Percentiles rank a stretch among this genome's conserved stretches.
phyloP scores from a whole-genome alignment of 2,888 invertebrate genomes.

The Drosophila parthenogenetica region DNA sequence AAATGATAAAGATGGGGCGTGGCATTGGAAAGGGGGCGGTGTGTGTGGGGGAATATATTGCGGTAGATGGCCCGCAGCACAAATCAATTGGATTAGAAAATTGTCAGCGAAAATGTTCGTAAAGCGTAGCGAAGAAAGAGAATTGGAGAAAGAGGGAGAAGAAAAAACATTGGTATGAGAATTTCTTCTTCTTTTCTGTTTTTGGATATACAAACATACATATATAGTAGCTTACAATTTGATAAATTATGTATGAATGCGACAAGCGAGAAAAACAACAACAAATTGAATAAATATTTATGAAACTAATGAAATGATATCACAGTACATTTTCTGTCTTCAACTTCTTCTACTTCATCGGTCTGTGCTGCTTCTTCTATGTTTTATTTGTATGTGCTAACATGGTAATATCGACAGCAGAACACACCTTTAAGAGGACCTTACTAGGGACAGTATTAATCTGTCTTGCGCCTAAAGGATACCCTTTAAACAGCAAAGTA shows the following conservation, averaged over 20 bases:
- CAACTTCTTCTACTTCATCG: not conserved
- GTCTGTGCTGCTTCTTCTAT: not conserved
- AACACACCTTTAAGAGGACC: constrained; percentile 20
- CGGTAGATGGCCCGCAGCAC: constrained; percentile 67
- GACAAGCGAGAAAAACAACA: constrained; percentile 48
- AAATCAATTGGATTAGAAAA: constrained; percentile 80
- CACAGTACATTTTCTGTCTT: constrained; percentile 24
- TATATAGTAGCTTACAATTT: constrained; percentile 70
- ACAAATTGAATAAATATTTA: constrained; percentile 78
- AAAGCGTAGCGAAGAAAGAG: constrained; percentile 6
- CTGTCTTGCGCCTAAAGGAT: no score
- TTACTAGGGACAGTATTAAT: no score
- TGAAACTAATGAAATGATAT: constrained; percentile 81
- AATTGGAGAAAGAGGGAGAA: not conserved
- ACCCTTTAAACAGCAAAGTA: no score
- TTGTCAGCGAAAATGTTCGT: constrained; percentile 68
- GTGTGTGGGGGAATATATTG: constrained; percentile 4
- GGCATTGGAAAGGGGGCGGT: not conserved
- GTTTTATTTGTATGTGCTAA: constrained; percentile 7
- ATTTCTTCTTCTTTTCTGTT: constrained; percentile 8
- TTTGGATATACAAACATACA: constrained; percentile 10
- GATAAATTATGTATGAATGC: constrained; percentile 76
- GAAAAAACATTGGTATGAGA: constrained; percentile 2
- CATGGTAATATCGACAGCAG: constrained; percentile 15
- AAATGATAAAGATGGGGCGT: not conserved